Base-by-base conservation (phyloP, 2,888 invertebrate species). In the Eupithecia subumbrata region DNA sequence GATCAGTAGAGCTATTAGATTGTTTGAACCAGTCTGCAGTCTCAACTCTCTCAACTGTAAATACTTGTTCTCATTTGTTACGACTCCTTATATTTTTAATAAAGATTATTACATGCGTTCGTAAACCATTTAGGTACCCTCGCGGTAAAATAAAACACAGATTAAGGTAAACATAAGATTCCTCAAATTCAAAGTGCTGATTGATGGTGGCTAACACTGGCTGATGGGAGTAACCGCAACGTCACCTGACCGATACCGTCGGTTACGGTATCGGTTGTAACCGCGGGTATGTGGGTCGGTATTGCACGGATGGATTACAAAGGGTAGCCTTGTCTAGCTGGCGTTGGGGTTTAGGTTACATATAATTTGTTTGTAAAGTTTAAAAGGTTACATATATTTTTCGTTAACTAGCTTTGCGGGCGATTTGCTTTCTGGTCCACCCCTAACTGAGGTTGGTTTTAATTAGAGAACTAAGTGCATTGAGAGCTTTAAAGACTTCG, bases 181-280 rank as follows among this genome's bases (percentile, higher is more conserved):
- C 37, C 66, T 67, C 66, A 67, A 37, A 60, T 18, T 64, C 64
- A 76, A 84, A 84, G 73, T 90, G 89, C 69, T 91, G 94, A 93
- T 82, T 78, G 83, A 80, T 79, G 73, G 83, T 88, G 91, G 89
- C 86, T 92, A 93, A 94, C 92, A 84, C 75, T 79, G 75, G 69
- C 37, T 78, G 92, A 91, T 82, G 78, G 76, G 78, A 69, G 74
- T 72, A 80, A 88, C 92, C 93, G 83, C 94, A 93, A 87, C 92
- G 77, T 78, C 89, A 88, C 87, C 87, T 87, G 87, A 79, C 69
- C 66, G n/a, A 18, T 43, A 70, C 66, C 37, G 52, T 75, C 80
- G 25, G 56, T 22, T 52, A n/a, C 60, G 25, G 60, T 60, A 60
- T 60, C 60, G 12, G 25, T 76, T 80, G 84, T 40, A 37, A 89